Evolutionary conservation across 2,888 invertebrate genomes (phyloP).

Genomic region (Chloromyia formosa): DNA sequence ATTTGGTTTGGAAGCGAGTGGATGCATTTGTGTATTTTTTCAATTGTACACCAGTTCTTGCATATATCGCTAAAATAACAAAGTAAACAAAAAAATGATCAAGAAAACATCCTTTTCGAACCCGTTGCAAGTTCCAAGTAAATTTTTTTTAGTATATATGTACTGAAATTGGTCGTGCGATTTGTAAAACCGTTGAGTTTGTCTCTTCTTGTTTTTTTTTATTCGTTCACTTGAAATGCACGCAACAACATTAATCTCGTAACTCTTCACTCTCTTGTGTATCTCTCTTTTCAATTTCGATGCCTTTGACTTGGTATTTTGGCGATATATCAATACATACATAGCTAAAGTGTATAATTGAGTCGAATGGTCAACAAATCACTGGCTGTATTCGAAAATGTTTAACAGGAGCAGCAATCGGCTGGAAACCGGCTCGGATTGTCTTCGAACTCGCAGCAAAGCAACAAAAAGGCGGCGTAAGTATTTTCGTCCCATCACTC

Average conservation of each 20-base stretch:
- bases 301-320: conserved; percentile 53
- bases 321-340: conserved; percentile 49
- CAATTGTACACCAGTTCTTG: conserved; percentile 49
- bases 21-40: conserved; percentile 20
- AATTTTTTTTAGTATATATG: conserved; percentile 26
- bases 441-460: conserved; percentile 66
- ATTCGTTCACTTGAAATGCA: neutral
- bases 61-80: conserved; percentile 44
- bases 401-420: conserved; percentile 65
- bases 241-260: neutral
- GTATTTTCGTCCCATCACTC: conserved; percentile 49
- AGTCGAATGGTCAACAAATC: conserved; percentile 64
- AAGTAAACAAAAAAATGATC: too few relatives aligned
- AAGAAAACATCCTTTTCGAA: too few relatives aligned
- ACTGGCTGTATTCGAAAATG: conserved; percentile 66
- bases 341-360: conserved; percentile 66
- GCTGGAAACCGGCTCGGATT: conserved; percentile 68
- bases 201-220: too few relatives aligned
- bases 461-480: conserved; percentile 65
- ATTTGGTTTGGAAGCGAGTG: neutral
- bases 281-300: conserved; percentile 52
- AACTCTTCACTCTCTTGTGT: neutral
- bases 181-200: neutral
- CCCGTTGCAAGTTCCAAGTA: neutral
- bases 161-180: conserved; percentile 24